Evolutionary conservation across 2,113 vertebrate genomes (phyloP), one percentile per base, ranked within the genome.

Genomic region (Pelecanus crispus): DNA sequence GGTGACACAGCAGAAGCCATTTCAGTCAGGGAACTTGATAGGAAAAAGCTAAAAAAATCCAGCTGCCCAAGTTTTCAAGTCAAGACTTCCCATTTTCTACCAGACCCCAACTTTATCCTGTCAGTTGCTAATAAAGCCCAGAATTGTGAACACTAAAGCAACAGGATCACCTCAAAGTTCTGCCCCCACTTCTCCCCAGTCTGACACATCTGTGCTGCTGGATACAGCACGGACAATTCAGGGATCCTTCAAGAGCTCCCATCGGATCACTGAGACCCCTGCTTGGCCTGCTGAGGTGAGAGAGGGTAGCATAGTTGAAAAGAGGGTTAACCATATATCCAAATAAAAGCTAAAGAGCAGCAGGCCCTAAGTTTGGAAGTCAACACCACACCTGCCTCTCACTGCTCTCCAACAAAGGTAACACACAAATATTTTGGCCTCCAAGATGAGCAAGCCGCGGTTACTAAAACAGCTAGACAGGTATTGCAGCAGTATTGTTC

Each of bases 261-360:
- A 4, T 15, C 1, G 2, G 38, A 53, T 50, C 50, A 24, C 58
- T 0, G 2, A 81, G 63, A 47, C 12, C 47, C 38, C 42, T 70
- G 34, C 62, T 47, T 18, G 38, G 22, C 40, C 71, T 42, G 38
- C 44, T 29, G 19, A n/a, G 5, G 36, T 28, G 36, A 47, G 38
- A 49, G 25, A 74, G 24, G 24, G 29, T 4, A 47, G 32, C 61
- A 18, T 1, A 42, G 53, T 1, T 55, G 38, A 28, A 8, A 24
- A 53, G 40, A 74, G 13, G 1, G 2, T 66, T 63, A 59, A 42
- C 17, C 0, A 0, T 20, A 17, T 6, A 26, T 12, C 42, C n/a
- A 65, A 58, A 32, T 21, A 45, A 40, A 83, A 90, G 14, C 36
- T 67, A 3, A 68, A 52, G 15, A 85, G 40, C 45, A 77, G 49